Evolutionary conservation across 2,888 invertebrate species (phyloP).

Genomic region (Tubulanus polymorphus): DNA sequence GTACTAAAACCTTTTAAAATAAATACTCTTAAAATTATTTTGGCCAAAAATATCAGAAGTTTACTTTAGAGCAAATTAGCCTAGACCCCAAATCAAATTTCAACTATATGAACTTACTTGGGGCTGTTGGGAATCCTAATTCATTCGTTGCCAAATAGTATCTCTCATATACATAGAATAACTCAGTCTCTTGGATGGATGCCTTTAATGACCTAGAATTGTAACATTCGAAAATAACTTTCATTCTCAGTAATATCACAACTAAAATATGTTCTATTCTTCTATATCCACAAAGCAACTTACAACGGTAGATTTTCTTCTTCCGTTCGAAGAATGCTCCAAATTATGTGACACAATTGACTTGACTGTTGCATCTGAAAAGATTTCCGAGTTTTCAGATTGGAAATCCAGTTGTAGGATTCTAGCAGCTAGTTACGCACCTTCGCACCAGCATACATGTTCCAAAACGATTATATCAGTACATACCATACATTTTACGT

Average conservation of each 20-base stretch:
- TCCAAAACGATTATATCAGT: neutral
- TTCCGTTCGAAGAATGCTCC: conserved; percentile 30
- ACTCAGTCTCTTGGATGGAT: conserved; percentile 52
- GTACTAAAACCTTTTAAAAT: too few relatives aligned
- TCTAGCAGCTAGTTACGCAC: conserved; percentile 12
- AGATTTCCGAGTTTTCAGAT: neutral
- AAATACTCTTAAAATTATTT: too few relatives aligned
- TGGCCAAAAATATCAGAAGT: too few relatives aligned
- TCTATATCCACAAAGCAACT: too few relatives aligned
- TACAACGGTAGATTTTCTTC: conserved; percentile 3
- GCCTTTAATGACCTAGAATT: conserved; percentile 23
- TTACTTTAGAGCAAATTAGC: too few relatives aligned
- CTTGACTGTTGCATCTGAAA: conserved; percentile 33
- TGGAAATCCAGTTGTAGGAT: neutral
- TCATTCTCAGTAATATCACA: neutral
- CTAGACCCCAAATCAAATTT: too few relatives aligned
- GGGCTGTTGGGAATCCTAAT: conserved; percentile 76
- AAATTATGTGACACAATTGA: conserved; percentile 38
- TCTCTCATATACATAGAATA: conserved; percentile 76
- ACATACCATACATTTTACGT: conserved; percentile 33
- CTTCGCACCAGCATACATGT: neutral
- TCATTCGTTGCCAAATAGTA: conserved; percentile 75
- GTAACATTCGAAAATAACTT: conserved; percentile 1
- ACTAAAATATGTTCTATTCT: too few relatives aligned
- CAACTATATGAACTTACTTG: conserved; percentile 29